Percentiles rank a stretch among this genome's conserved stretches.
phyloP scores from a whole-genome alignment of 23 tunicate species.

The Halocynthia roretzi region DNA sequence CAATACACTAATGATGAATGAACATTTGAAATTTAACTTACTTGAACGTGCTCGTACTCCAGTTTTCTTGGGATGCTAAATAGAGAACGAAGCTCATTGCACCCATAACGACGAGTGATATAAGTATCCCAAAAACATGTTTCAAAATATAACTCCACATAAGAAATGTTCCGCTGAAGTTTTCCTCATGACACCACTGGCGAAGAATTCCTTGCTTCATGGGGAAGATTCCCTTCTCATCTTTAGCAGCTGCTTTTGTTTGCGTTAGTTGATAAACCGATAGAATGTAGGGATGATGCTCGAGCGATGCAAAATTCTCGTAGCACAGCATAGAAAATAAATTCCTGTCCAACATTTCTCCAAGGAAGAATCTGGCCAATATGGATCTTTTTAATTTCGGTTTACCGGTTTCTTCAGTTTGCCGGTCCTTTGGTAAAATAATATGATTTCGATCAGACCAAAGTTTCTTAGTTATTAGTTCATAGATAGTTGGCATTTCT shows the following conservation, averaged over 20 bases:
- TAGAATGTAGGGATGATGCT: constrained; percentile 23
- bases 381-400: no score
- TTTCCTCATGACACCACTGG: constrained; percentile 25
- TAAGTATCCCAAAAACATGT: constrained; percentile 10
- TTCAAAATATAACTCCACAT: constrained; percentile 8
- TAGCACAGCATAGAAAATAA: constrained; percentile 27
- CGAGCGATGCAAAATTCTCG: constrained; percentile 22
- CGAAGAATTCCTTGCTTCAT: constrained; percentile 16
- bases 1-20: no score
- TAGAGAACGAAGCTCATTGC: no score
- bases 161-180: constrained; percentile 2
- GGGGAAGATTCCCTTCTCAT: constrained; percentile 3
- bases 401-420: no score
- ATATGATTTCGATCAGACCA: no score
- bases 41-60: no score
- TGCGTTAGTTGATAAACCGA: constrained; percentile 15
- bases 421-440: no score
- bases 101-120: neutral
- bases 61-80: no score
- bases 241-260: neutral
- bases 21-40: no score
- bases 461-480: no score
- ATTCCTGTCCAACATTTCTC: constrained; percentile 21
- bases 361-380: neutral
- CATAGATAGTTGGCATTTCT: no score